A percentile compares a stretch with the other conserved stretches of the same genome.
Conservation (phyloP, 2,888 invertebrate genomes). For the Dicyrtomina minuta region DNA sequence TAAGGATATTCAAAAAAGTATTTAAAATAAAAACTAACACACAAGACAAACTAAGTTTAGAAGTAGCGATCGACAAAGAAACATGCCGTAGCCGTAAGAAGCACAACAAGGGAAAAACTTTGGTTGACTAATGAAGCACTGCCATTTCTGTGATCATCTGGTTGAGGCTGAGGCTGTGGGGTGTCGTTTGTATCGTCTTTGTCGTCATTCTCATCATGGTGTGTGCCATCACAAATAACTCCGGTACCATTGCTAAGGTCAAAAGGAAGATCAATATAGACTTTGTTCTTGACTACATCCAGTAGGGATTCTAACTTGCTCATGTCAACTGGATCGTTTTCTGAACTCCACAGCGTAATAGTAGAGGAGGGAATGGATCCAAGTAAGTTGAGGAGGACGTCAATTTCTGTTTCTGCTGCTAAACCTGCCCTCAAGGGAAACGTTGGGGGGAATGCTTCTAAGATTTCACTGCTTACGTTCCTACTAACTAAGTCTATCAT, state of each 20-base stretch:
- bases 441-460: conserved; percentile 60
- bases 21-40: too few relatives aligned
- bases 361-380: conserved; percentile 58
- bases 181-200: not conserved
- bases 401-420: conserved; percentile 66
- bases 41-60: not conserved
- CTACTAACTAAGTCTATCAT: conserved; percentile 71
- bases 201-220: not conserved
- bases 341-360: conserved; percentile 77
- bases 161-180: not conserved
- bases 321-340: conserved; percentile 68
- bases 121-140: not conserved
- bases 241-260: conserved; percentile 56
- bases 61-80: not conserved
- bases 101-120: not conserved
- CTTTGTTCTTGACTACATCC: conserved; percentile 66
- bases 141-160: not conserved
- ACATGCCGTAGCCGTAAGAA: not conserved
- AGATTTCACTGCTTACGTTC: too few relatives aligned
- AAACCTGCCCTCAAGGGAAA: conserved; percentile 75
- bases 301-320: conserved; percentile 68
- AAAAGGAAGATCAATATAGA: conserved; percentile 77
- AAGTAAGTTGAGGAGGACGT: not conserved
- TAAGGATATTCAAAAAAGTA: too few relatives aligned
- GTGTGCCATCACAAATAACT: not conserved